These are phyloP conservation scores for Hermetia illucens DNA, from an alignment of 1,140 invertebrate species.

Conservation along the genomic window DNA sequence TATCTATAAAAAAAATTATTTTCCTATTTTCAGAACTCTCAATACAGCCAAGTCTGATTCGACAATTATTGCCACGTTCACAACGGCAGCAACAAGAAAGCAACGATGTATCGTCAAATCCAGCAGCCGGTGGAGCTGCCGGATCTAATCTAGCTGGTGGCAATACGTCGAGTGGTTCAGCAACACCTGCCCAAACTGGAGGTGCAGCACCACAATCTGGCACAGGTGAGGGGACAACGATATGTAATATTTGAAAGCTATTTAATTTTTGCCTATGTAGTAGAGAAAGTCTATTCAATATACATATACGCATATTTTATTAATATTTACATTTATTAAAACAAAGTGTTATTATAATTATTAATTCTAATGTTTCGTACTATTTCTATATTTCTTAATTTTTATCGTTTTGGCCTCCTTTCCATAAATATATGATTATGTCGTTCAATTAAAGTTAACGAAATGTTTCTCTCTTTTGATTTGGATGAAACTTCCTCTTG, in stretches of 20 bases:
- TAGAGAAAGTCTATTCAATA: not conserved
- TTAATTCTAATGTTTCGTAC: not conserved
- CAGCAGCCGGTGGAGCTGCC: slow-evolving; percentile 9
- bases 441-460: too few relatives aligned
- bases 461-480: too few relatives aligned
- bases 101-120: slow-evolving; percentile 10
- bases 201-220: not conserved
- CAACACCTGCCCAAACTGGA: slow-evolving; percentile 7
- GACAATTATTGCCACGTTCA: slow-evolving; percentile 30
- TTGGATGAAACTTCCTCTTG: too few relatives aligned
- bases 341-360: not conserved
- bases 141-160: slow-evolving; percentile 6
- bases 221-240: not conserved
- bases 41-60: slow-evolving; percentile 31
- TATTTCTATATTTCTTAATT: too few relatives aligned
- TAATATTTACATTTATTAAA: not conserved
- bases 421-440: too few relatives aligned
- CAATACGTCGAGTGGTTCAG: slow-evolving; percentile 6
- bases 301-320: not conserved
- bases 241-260: too few relatives aligned
- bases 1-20: too few relatives aligned
- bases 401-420: too few relatives aligned
- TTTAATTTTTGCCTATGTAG: too few relatives aligned
- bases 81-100: slow-evolving; percentile 16
- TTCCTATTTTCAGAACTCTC: slow-evolving; percentile 19